Conservation (phyloP, 2,113 vertebrate species). For the Capreolus pygargus region DNA sequence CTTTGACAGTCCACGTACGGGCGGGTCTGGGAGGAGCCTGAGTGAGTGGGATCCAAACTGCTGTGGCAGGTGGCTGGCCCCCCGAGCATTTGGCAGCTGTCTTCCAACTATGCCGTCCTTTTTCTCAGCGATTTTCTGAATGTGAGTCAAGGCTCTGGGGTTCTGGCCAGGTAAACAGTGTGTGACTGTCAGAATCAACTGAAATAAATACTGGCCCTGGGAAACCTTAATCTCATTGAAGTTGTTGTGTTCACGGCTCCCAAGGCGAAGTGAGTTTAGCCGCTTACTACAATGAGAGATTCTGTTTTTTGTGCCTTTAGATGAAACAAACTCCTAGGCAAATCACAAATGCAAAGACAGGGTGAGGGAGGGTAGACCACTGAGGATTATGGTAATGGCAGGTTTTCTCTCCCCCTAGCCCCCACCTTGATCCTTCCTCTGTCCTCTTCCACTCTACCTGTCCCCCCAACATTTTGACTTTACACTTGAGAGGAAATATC, state of each 20-base stretch:
- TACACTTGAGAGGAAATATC: not conserved
- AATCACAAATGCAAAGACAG: not conserved
- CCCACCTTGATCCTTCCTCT: not conserved
- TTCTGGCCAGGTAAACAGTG: slow-evolving; percentile 39
- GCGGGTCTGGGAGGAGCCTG: not conserved
- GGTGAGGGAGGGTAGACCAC: not conserved
- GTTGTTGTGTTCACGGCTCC: not conserved
- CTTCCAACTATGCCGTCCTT: not conserved
- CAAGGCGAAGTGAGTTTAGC: not conserved
- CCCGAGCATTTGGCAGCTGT: not conserved
- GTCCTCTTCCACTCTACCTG: not conserved
- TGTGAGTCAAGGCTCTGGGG: not conserved
- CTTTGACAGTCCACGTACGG: not conserved
- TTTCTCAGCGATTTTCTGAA: not conserved
- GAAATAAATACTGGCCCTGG: slow-evolving; percentile 9
- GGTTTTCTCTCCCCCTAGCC: not conserved
- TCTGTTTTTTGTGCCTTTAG: not conserved
- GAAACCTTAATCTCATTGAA: not conserved
- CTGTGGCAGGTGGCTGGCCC: not conserved
- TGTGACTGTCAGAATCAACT: not conserved
- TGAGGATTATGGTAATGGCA: not conserved
- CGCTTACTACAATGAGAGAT: not conserved
- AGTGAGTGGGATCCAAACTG: not conserved
- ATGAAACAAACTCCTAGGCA: slow-evolving; percentile 19
- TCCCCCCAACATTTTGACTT: not conserved